Percentiles rank a stretch among this genome's conserved stretches.
Conservation (phyloP, 2,113 vertebrate species). For the Alethe diademata region DNA sequence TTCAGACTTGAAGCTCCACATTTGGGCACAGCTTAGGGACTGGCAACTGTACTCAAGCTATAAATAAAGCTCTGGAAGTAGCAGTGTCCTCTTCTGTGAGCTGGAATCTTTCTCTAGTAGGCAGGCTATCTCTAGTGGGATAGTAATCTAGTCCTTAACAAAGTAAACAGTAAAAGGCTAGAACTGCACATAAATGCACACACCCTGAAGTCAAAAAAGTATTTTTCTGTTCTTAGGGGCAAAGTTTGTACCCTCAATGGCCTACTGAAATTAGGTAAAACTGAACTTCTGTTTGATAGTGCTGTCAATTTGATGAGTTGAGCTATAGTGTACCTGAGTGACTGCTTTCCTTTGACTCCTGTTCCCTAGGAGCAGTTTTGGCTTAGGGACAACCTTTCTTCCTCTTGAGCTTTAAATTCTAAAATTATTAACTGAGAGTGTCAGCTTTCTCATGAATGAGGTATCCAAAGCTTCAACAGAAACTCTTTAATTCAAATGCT, state of each 20-base stretch:
- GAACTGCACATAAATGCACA: neutral
- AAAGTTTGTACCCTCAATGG: neutral
- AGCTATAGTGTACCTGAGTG: neutral
- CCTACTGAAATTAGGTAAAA: neutral
- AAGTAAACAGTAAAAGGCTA: neutral
- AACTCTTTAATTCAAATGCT: neutral
- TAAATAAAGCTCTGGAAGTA: constrained; percentile 23
- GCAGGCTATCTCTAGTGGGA: neutral
- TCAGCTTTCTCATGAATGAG: neutral
- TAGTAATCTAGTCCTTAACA: neutral
- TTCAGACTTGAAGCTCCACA: neutral
- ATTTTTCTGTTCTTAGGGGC: neutral
- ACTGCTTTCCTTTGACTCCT: neutral
- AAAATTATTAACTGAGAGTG: neutral
- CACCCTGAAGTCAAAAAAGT: neutral
- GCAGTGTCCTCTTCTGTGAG: neutral
- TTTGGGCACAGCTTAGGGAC: neutral
- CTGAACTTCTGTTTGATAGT: neutral
- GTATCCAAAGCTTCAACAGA: neutral
- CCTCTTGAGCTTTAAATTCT: neutral
- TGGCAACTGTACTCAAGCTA: neutral
- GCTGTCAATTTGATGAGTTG: neutral
- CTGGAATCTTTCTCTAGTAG: neutral
- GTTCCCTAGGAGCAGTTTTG: neutral
- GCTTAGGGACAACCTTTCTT: neutral